Percentiles rank a stretch among this genome's conserved stretches.
These are phyloP conservation scores for Danio rerio DNA, from an alignment of 2,113 vertebrate species.

Conservation along the genomic window GRCz12tu NC_133181.1:14056501-14057000, in stretches of 20 bases:
- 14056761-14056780: neutral
- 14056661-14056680: constrained; percentile 83
- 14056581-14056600: constrained; percentile 86
- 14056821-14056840: neutral
- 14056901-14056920: no score
- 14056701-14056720: constrained; percentile 87
- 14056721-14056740: no score
- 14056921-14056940: no score
- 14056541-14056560: constrained; percentile 79
- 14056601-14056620: constrained; percentile 92
- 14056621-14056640: constrained; percentile 83
- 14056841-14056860: neutral
- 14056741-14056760: neutral
- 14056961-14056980: no score
- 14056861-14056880: neutral
- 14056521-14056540: neutral
- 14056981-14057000: no score
- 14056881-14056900: no score
- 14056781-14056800: neutral
- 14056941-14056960: no score
- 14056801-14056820: neutral
- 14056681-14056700: constrained; percentile 83
- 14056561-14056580: constrained; percentile 83
- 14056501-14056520: neutral
- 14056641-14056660: constrained; percentile 82